Base-by-base conservation (phyloP, 2,113 vertebrate genomes). In the Pterocles burchelli region DNA sequence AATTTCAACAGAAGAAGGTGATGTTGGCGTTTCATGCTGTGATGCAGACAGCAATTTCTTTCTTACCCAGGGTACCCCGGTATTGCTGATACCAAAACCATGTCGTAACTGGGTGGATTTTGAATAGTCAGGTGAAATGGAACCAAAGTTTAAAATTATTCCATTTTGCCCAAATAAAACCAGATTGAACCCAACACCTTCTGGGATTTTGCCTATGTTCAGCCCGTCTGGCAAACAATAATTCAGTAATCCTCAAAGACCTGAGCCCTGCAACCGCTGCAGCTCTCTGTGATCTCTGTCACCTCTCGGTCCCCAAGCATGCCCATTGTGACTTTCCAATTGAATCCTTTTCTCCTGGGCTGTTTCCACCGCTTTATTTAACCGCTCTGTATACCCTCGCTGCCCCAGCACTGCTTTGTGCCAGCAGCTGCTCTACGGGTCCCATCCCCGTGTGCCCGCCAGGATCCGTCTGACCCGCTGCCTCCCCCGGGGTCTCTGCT, bases 361-460 rank as follows among this genome's bases (percentile, higher is more conserved):
- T 62, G 31, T 70, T 61, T 59, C 68, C 71, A 3, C 21, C 24
- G 13, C 19, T 38, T 52, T 46, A 24, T 73, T 59, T 66, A n/a
- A 46, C 21, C 2, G 1, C 21, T 45, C 33, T 78, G 48, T 59
- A 1, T 17, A 55, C 41, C 13, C 41, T 48, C 54, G 11, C 8
- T 43, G 77, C 38, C 34, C 65, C 18, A 28, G 52, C 4, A 13
- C 58, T 49, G 48, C 22, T n/a, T 68, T 1, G 1, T 46, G 58
- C 4, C 46, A 20, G 48, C 0, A 0, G 38, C 43, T 65, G 77
- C 74, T 79, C 41, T 21, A 7, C 3, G 19, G 45, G 8, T n/a
- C 62, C 48, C 43, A 29, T 26, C 61, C 28, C n/a, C 58, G 71
- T 2, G 5, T 16, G 4, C 20, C 18, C 61, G 13, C 20, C 46